Evolutionary conservation across 1,140 invertebrate genomes (phyloP), one percentile per base, ranked within the genome.

Genomic region (Macrobrachium nipponense): DNA sequence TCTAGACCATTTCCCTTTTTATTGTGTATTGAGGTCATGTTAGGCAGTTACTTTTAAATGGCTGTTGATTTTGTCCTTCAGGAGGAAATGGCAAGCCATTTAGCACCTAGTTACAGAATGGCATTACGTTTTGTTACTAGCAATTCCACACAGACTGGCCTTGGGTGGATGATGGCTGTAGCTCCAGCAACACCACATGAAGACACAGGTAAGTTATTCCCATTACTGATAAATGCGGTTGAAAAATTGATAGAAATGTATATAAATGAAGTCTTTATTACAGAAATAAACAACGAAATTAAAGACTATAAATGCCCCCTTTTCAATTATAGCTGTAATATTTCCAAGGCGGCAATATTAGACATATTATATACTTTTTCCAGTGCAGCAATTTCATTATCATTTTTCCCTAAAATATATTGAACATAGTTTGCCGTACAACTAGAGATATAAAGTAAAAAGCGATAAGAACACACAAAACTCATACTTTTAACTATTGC

Each of bases 61-160:
- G 36, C 0, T 12, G 5, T 59, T 36, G 18, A 58, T 76, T 17
- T 23, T 7, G 27, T 58, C 15, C 43, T 64, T 20, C 78, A 88
- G 80, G 83, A 95, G 89, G 89, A 68, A 0, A 94, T 95, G 1
- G 92, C 93, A 0, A 90, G 91, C 77, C 94, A 93, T 87, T 91
- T 91, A 4, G 93, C 93, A 23, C 76, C 83, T 2, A 91, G 91
- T 17, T 94, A 94, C 90, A 91, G 91, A 86, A 89, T 95, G 12
- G 90, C 92, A 68, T 91, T 96, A 14, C 92, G 92, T 1, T 95
- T 94, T 89, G 91, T 91, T 61, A 94, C 95, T 8, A 93, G 92
- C 58, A 90, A 92, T 58, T 95, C 95, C 89, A 95, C 95, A 84
- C 36, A 82, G 2, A 80, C 79, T 2, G 87, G 87, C 10, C 70